Evolutionary conservation across 2,888 invertebrate species (phyloP), one percentile per base, ranked within the genome.

Genomic region (Artemia sinica): DNA sequence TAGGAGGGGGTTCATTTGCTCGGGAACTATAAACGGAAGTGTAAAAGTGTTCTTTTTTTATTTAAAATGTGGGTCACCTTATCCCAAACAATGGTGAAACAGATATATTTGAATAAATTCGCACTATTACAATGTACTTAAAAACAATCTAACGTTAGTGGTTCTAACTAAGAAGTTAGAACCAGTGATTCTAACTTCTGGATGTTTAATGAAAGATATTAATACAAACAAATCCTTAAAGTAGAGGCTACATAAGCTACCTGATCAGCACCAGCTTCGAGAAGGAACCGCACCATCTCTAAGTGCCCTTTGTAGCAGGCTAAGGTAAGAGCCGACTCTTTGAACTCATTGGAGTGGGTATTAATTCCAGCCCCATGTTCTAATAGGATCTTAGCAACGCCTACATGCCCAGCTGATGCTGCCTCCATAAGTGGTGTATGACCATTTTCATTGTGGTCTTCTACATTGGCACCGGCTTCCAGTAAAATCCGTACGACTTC

Each of bases 381-480:
- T 69, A 96, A 82, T 68, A 96, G 84, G 76, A 94, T 86, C 82
- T 89, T 89, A 1, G 94, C 94, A 13, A 94, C 89, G 77, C 86
- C 88, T 72, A 92, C 91, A 80, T 94, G 92, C 0, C 95, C 95
- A 50, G 93, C 92, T 71, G 91, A 91, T 65, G 94, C 93, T 63
- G 97, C 96, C 83, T 98, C 97, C 96, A 98, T 98, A 74, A 98
- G 84, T 66, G 97, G 96, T 71, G 96, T 97, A 81, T 98, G 98
- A 7, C 97, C 97, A 80, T 96, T 97, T 81, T 96, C 96, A 81
- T 98, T 98, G 81, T 97, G 95, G 80, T 94, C 93, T 80, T 96
- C 95, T 63, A 97, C 92, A 78, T 94, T 91, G 75, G 94, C 94
- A 72, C 90, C 90, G 77, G 87, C 86, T 75, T 89, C 89, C 69